These are phyloP conservation scores for Palaemon carinicauda DNA, from an alignment of 1,140 invertebrate genomes.

Conservation along the genomic window DNA sequence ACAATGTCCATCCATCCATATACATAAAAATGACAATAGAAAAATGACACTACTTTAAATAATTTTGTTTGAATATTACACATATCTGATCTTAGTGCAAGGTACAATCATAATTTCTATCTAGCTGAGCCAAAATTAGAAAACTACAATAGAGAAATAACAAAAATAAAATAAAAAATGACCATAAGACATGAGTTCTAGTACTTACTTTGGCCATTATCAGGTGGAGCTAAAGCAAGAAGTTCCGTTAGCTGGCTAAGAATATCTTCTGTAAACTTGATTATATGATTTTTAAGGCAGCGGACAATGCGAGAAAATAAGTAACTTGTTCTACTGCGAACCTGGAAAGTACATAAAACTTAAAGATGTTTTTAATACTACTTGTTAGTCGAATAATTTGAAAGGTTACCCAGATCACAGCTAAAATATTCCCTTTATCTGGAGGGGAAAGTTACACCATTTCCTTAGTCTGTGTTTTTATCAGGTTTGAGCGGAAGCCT, in stretches of 20 bases:
- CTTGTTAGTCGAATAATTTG: too few relatives aligned
- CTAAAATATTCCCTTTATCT: too few relatives aligned
- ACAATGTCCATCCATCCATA: too few relatives aligned
- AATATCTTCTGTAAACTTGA: slow-evolving; percentile 68
- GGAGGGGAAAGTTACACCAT: too few relatives aligned
- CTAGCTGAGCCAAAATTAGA: neutral
- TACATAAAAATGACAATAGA: too few relatives aligned
- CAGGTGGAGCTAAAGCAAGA: slow-evolving; percentile 66
- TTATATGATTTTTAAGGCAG: slow-evolving; percentile 66
- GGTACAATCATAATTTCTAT: too few relatives aligned
- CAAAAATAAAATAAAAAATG: neutral
- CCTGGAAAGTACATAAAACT: slow-evolving; percentile 15
- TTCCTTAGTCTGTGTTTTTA: too few relatives aligned
- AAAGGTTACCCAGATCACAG: too few relatives aligned
- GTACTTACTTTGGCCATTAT: slow-evolving; percentile 63
- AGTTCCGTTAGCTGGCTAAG: slow-evolving; percentile 67
- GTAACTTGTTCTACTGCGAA: slow-evolving; percentile 68
- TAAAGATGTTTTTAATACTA: neutral
- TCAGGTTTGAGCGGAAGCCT: too few relatives aligned
- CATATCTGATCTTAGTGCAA: too few relatives aligned
- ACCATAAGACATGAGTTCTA: neutral
- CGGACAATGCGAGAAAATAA: slow-evolving; percentile 71
- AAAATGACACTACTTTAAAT: too few relatives aligned
- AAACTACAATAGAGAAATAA: neutral
- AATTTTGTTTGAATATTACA: too few relatives aligned